Percentiles rank a stretch among this genome's conserved stretches.
These are phyloP conservation scores for Sepiola atlantica DNA, from an alignment of 2,888 invertebrate genomes.

Conservation along the genomic window DNA sequence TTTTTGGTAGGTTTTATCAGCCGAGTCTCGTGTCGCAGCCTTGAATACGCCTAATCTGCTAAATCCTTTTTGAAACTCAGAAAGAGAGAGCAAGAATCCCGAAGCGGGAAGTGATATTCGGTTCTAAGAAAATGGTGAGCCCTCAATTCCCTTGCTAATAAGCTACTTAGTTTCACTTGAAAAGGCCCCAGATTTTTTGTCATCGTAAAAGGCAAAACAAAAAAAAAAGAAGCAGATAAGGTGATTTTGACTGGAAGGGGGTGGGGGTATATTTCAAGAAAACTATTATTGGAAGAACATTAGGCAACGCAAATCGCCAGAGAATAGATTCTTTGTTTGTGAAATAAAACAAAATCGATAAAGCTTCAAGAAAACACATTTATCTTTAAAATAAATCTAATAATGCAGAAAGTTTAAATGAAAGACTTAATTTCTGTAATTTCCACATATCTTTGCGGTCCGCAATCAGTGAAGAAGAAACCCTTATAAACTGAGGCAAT, in stretches of 20 bases:
- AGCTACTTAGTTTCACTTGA: slow-evolving; percentile 20
- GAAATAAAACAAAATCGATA: slow-evolving; percentile 22
- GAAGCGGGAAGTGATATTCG: not conserved
- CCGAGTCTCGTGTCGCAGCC: not conserved
- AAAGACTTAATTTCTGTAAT: not conserved
- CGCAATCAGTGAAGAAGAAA: too few species aligned
- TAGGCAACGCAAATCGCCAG: not conserved
- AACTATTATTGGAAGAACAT: not conserved
- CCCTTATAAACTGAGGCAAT: too few species aligned
- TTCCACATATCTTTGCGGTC: not conserved
- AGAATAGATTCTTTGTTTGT: not conserved
- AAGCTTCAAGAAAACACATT: not conserved
- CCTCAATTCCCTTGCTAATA: slow-evolving; percentile 18
- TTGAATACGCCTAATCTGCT: slow-evolving; percentile 32
- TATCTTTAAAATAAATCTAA: not conserved
- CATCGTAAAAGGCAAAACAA: not conserved
- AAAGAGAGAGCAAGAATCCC: not conserved
- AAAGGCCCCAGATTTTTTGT: not conserved
- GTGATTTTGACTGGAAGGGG: not conserved
- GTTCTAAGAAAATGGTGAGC: slow-evolving; percentile 8
- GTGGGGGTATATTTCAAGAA: not conserved
- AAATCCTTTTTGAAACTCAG: slow-evolving; percentile 32
- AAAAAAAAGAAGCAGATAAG: not conserved
- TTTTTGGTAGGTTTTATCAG: not conserved
- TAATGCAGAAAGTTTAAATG: not conserved